Percentiles rank a stretch among this genome's conserved stretches.
Conservation (phyloP, 2,113 vertebrate species). For the Misgurnus mizolepis region DNA sequence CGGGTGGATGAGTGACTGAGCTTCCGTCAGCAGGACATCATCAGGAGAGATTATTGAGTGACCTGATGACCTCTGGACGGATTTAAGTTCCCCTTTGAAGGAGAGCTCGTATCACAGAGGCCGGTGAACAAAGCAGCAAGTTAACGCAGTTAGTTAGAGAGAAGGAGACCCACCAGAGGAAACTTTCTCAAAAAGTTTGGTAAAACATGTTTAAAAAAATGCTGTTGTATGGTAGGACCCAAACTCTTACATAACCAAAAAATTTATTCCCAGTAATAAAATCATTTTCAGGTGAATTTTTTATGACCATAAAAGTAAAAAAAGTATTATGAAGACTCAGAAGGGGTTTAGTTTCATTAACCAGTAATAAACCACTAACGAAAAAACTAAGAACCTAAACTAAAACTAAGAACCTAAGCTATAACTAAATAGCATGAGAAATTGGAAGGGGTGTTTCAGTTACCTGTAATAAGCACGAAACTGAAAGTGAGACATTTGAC, state of each 20-base stretch:
- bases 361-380: no score
- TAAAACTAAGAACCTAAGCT: no score
- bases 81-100: conserved; percentile 76
- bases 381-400: no score
- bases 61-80: conserved; percentile 68
- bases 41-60: conserved; percentile 73
- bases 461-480: background rate
- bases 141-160: conserved; percentile 48
- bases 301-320: no score
- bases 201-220: no score
- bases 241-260: no score
- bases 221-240: no score
- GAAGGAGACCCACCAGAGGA: background rate
- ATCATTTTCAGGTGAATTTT: background rate
- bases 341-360: no score
- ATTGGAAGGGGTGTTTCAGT: no score
- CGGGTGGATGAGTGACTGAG: conserved; percentile 61
- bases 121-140: conserved; percentile 64
- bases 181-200: background rate
- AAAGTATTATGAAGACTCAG: no score
- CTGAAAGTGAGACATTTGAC: background rate
- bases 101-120: conserved; percentile 58
- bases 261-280: background rate
- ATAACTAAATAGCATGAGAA: no score
- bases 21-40: conserved; percentile 73